Percentiles rank a stretch among this genome's conserved stretches.
phyloP scores from a whole-genome alignment of 2,888 invertebrate genomes.

The Epistrophe eligans region DNA sequence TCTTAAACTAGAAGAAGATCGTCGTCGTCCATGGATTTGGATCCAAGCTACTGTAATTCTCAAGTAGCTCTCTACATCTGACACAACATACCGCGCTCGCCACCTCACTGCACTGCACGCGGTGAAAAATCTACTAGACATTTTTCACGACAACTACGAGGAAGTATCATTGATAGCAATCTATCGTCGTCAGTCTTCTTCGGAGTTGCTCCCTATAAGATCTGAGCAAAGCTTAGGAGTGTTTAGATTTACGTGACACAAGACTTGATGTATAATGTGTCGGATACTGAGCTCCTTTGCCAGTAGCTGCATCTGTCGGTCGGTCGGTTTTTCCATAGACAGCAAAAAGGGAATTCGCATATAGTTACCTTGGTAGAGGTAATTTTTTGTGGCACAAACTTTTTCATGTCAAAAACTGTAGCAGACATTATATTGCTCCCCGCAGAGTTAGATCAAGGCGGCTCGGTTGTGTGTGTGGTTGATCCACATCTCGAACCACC shows the following conservation, averaged over 20 bases:
- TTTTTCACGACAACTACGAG: conserved; percentile 29
- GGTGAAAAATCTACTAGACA: conserved; percentile 32
- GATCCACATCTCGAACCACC: conserved; percentile 28
- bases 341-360: conserved; percentile 34
- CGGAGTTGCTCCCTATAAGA: conserved; percentile 24
- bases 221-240: conserved; percentile 42
- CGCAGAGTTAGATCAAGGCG: conserved; percentile 55
- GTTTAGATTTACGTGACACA: conserved; percentile 71
- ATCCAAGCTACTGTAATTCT: conserved; percentile 50
- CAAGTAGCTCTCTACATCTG: conserved; percentile 36
- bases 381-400: conserved; percentile 13
- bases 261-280: conserved; percentile 72
- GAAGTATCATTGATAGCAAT: conserved; percentile 56
- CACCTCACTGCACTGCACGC: neutral
- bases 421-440: conserved; percentile 68
- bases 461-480: conserved; percentile 2
- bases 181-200: conserved; percentile 43
- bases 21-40: neutral
- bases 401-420: conserved; percentile 63
- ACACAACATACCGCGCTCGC: neutral
- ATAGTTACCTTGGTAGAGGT: neutral
- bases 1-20: conserved; percentile 13
- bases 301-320: conserved; percentile 57
- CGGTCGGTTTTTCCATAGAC: conserved; percentile 39
- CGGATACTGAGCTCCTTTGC: conserved; percentile 51